These are phyloP conservation scores for Drosophila insularis DNA, from an alignment of 1,140 invertebrate species.

Conservation along the genomic window DNA sequence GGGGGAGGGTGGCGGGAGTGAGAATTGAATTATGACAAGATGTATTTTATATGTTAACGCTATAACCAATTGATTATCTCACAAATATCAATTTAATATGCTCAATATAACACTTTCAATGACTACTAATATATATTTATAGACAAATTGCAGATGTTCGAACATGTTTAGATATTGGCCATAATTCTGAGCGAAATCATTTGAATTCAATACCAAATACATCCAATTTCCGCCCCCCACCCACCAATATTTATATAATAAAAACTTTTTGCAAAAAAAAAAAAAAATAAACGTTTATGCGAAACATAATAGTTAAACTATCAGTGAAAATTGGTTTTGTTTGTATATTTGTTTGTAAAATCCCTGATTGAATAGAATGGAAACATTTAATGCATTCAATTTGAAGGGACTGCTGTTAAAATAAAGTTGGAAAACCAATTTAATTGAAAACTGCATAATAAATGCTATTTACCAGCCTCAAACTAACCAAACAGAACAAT, in stretches of 20 bases:
- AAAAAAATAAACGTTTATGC: neutral
- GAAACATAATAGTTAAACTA: neutral
- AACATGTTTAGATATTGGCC: too few relatives aligned
- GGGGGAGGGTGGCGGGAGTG: too few relatives aligned
- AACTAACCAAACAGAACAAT: conserved; percentile 11
- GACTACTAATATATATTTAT: neutral
- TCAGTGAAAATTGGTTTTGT: neutral
- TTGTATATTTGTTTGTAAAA: neutral
- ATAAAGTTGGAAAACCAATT: conserved; percentile 8
- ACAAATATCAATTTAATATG: conserved; percentile 6
- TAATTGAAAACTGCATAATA: conserved; percentile 11
- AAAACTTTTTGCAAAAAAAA: neutral
- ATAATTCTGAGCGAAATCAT: too few relatives aligned
- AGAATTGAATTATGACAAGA: neutral
- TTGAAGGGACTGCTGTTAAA: neutral
- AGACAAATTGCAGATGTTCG: neutral
- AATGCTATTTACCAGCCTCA: conserved; percentile 9
- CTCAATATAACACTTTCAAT: neutral
- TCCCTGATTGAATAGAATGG: neutral
- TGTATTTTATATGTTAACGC: neutral
- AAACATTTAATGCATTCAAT: neutral
- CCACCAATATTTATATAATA: neutral
- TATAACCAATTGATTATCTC: neutral
- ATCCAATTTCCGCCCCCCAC: too few relatives aligned
- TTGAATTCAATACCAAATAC: too few relatives aligned